These are phyloP conservation scores for Sphaerodactylus townsendi DNA, from an alignment of 2,113 vertebrate genomes.

Conservation along the genomic window DNA sequence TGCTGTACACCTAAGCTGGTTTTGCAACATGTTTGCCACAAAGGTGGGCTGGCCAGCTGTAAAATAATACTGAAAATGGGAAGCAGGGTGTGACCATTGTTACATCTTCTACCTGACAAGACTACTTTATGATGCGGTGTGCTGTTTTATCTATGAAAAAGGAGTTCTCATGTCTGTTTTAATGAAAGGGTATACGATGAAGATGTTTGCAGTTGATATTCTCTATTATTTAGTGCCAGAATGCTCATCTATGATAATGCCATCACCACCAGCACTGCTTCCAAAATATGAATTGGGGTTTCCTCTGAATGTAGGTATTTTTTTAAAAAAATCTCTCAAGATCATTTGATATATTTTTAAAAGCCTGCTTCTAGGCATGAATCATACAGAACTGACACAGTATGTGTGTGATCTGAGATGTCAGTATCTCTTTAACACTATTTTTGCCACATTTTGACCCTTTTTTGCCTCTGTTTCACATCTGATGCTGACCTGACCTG, in stretches of 20 bases:
- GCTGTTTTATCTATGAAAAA: background rate
- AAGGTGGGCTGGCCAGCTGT: background rate
- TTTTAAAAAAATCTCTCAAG: background rate
- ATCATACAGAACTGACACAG: background rate
- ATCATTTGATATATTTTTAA: background rate
- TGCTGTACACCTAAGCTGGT: background rate
- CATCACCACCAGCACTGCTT: background rate
- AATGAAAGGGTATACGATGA: background rate
- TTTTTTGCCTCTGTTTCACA: background rate
- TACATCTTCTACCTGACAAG: background rate
- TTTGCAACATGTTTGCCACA: background rate
- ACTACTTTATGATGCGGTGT: background rate
- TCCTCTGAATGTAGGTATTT: background rate
- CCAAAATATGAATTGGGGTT: no score
- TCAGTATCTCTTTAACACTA: constrained; percentile 26
- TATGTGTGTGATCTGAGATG: background rate
- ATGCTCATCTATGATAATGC: background rate
- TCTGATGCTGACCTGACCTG: constrained; percentile 8
- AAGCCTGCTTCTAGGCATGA: background rate
- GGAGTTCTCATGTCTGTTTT: background rate
- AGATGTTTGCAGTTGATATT: background rate
- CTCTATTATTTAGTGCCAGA: background rate
- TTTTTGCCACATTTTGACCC: background rate
- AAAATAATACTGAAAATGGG: background rate
- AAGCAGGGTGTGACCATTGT: background rate